Evolutionary conservation across 1,140 invertebrate species (phyloP).

Genomic region (Amyelois transitella): DNA sequence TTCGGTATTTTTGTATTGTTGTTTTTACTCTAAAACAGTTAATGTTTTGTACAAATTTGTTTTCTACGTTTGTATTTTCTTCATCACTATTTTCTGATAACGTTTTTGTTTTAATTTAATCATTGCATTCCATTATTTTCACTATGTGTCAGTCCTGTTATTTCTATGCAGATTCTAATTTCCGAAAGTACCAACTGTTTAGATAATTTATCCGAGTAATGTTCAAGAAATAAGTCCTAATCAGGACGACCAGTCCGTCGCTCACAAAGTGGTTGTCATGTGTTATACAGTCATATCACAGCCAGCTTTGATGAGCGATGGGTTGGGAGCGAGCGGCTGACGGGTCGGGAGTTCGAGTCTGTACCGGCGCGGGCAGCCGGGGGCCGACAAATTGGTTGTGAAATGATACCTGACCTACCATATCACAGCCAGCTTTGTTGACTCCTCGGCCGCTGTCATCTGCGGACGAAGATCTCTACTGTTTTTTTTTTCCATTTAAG

Average conservation of each 20-base stretch:
- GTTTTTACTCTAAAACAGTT: too few relatives aligned
- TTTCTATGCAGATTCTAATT: too few relatives aligned
- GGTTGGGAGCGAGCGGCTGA: constrained; percentile 6
- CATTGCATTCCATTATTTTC: too few relatives aligned
- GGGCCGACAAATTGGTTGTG: constrained; percentile 56
- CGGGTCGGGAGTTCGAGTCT: background rate
- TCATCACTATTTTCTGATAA: too few relatives aligned
- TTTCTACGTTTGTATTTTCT: too few relatives aligned
- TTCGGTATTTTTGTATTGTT: too few relatives aligned
- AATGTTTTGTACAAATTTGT: too few relatives aligned
- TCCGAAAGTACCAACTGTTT: too few relatives aligned
- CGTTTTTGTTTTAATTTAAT: too few relatives aligned
- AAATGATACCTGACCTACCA: constrained; percentile 33
- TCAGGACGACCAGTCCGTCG: constrained; percentile 15
- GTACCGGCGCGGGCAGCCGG: background rate
- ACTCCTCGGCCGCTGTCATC: constrained; percentile 31
- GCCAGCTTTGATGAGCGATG: constrained; percentile 72
- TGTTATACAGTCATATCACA: constrained; percentile 59
- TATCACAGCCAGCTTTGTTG: constrained; percentile 74
- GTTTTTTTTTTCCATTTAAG: background rate
- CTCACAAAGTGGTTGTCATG: constrained; percentile 66
- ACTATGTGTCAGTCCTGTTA: too few relatives aligned
- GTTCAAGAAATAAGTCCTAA: too few relatives aligned
- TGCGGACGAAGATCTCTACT: background rate
- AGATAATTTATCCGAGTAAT: too few relatives aligned